A percentile compares a stretch with the other conserved stretches of the same genome.
These are phyloP conservation scores for Shargacucullia verbasci DNA, from an alignment of 2,888 invertebrate species.

Conservation along the genomic window DNA sequence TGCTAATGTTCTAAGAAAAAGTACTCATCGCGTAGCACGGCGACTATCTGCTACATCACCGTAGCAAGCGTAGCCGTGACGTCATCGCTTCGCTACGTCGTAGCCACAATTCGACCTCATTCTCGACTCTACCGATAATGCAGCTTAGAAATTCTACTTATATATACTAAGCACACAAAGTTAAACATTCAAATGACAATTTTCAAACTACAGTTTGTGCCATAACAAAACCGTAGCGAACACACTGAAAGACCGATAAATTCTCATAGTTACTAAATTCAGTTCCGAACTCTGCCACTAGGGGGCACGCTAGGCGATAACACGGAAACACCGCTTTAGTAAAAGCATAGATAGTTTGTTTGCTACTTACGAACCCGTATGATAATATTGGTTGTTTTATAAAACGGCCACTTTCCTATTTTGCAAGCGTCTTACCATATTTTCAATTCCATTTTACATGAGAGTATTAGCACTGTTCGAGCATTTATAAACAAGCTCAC, in stretches of 20 bases:
- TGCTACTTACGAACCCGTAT: slow-evolving; percentile 36
- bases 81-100: too few species aligned
- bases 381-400: slow-evolving; percentile 42
- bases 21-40: too few species aligned
- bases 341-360: slow-evolving; percentile 36
- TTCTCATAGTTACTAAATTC: slow-evolving; percentile 67
- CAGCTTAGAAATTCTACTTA: too few species aligned
- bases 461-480: slow-evolving; percentile 1
- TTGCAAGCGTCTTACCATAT: slow-evolving; percentile 5
- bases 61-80: too few species aligned
- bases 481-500: neutral
- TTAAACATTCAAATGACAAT: slow-evolving; percentile 47
- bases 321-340: slow-evolving; percentile 24
- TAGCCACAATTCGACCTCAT: too few species aligned
- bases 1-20: too few species aligned
- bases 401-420: slow-evolving; percentile 29
- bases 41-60: too few species aligned
- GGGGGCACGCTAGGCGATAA: slow-evolving; percentile 43
- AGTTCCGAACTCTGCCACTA: slow-evolving; percentile 65
- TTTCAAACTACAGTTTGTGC: slow-evolving; percentile 47
- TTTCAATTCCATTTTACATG: neutral
- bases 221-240: slow-evolving; percentile 35
- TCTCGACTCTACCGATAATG: too few species aligned
- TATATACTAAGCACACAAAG: slow-evolving; percentile 28
- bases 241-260: slow-evolving; percentile 58